phyloP scores from a whole-genome alignment of 2,888 invertebrate genomes.

The Altica lythri region DNA sequence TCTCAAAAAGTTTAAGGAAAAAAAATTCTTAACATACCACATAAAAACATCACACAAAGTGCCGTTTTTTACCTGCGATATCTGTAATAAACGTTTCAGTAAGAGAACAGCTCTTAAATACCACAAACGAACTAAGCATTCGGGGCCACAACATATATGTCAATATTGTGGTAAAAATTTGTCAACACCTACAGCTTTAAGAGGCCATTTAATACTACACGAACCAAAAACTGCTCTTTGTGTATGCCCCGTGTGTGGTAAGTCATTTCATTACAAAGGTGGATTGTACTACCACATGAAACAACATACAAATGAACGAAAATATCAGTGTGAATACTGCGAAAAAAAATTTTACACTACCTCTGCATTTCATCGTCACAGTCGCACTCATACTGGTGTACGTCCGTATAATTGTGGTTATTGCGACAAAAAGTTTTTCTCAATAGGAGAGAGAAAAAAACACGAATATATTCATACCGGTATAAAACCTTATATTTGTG shows the following conservation, averaged over 20 bases:
- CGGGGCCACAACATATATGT: constrained; percentile 61
- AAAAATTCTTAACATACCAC: constrained; percentile 24
- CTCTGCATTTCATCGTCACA: constrained; percentile 74
- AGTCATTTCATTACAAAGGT: constrained; percentile 82
- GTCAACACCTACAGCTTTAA: constrained; percentile 56
- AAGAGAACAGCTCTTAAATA: constrained; percentile 35
- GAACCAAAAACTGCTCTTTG: constrained; percentile 67
- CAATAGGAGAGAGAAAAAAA: constrained; percentile 61
- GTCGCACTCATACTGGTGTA: constrained; percentile 78
- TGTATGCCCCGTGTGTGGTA: constrained; percentile 78
- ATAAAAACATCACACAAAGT: constrained; percentile 13
- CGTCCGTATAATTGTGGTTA: constrained; percentile 75
- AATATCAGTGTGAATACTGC: constrained; percentile 41
- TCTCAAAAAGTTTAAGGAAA: constrained; percentile 15
- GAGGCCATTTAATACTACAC: constrained; percentile 26
- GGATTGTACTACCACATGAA: constrained; percentile 44
- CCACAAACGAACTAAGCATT: constrained; percentile 51
- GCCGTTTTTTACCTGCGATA: constrained; percentile 9
- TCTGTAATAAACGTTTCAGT: constrained; percentile 35
- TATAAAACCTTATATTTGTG: constrained; percentile 53
- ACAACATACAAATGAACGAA: constrained; percentile 42
- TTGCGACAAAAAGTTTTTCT: constrained; percentile 79
- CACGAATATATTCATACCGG: constrained; percentile 57
- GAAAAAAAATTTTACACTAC: constrained; percentile 40
- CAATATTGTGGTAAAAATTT: constrained; percentile 67